Evolutionary conservation across 2,113 vertebrate genomes (phyloP), one percentile per base, ranked within the genome.

Genomic region (Podarcis raffonei): DNA sequence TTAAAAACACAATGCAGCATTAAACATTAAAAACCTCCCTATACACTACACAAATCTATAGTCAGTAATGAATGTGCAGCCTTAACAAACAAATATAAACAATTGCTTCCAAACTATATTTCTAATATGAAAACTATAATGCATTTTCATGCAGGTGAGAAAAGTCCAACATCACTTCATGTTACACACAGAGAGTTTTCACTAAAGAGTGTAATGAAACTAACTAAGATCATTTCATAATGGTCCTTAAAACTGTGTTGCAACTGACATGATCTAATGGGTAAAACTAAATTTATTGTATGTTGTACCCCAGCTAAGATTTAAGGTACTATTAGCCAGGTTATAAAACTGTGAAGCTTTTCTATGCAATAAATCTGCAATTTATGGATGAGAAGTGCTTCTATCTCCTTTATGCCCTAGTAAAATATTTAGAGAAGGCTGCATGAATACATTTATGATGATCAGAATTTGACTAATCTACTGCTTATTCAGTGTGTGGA

Each of bases 381-480:
- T 94, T 92, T 88, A 91, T 87, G 88, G 39, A 69, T 84, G 77
- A 93, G 83, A 94, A 57, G 77, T 89, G 72, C 85, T 92, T 93
- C 81, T 91, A 85, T 80, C 91, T 85, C 83, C 87, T 95, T 95
- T 94, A 92, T 85, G 86, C 66, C 65, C 39, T 83, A 86, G 82
- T 95, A 91, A 95, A 93, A 90, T 95, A 94, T 91, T 96, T 94
- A 93, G 81, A 81, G 25, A 83, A 91, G 62, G 62, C 88, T 39
- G 83, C 91, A 94, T 42, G 53, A 95, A 95, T 89, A 88, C 87
- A 86, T 84, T 92, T 95, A 92, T 84, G 88, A 85, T 65, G 84
- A 83, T 91, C 82, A 85, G 87, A 89, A 93, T 91, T 93, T 91
- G 86, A 89, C 81, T 92, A 83, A 89, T 7, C 23, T 6, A 72